Evolutionary conservation across 2,797 vertebrate species (phyloP).

Genomic region (Rhinatrema bivittatum): DNA sequence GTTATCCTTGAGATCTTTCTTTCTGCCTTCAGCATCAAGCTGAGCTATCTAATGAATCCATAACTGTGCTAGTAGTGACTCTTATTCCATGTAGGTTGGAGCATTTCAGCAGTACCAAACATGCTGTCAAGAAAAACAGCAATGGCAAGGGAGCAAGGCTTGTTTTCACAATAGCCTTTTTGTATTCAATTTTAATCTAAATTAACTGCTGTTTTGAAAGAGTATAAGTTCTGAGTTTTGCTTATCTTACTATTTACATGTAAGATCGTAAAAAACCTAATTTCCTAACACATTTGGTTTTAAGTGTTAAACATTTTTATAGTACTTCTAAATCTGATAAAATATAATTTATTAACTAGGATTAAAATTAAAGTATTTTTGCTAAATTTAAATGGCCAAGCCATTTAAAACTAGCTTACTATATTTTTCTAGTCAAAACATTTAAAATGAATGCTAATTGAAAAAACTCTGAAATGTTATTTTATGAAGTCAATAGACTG

Average conservation of each 20-base stretch:
- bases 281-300: slow-evolving; percentile 39
- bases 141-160: slow-evolving; percentile 26
- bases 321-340: slow-evolving; percentile 31
- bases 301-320: slow-evolving; percentile 20
- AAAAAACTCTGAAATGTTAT: too few species aligned
- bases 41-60: slow-evolving; percentile 60
- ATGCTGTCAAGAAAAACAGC: slow-evolving; percentile 56
- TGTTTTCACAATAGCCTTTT: slow-evolving; percentile 34
- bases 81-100: slow-evolving; percentile 21
- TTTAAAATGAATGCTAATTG: too few species aligned
- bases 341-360: slow-evolving; percentile 17
- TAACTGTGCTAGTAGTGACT: slow-evolving; percentile 42
- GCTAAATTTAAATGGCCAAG: slow-evolving; percentile 22
- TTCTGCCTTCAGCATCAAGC: slow-evolving; percentile 55
- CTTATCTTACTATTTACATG: slow-evolving; percentile 42
- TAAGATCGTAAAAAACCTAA: slow-evolving; percentile 33
- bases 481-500: too few species aligned
- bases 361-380: slow-evolving; percentile 23
- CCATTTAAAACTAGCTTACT: too few species aligned
- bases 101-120: slow-evolving; percentile 45
- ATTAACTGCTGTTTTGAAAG: slow-evolving; percentile 53
- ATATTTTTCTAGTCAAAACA: too few species aligned
- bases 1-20: slow-evolving; percentile 55
- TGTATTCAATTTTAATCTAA: slow-evolving; percentile 54
- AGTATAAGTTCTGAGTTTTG: slow-evolving; percentile 44